phyloP scores from a whole-genome alignment of 2,113 vertebrate genomes.

The Caracal caracal region DNA sequence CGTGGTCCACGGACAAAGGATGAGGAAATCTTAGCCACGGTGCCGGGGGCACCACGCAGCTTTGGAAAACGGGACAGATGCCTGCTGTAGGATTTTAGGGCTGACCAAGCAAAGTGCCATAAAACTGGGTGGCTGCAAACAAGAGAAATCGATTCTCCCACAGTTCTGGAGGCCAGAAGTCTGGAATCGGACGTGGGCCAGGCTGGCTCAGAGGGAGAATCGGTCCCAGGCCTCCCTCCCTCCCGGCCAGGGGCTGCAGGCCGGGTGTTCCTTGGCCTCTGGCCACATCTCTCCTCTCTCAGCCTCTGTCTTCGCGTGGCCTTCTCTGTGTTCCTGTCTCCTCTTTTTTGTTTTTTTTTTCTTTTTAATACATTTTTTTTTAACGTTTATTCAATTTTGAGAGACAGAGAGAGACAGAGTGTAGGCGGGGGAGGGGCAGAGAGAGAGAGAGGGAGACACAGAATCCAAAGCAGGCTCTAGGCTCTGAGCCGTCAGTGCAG shows the following conservation, averaged over 20 bases:
- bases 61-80: not conserved
- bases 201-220: not conserved
- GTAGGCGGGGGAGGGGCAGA: too few species aligned
- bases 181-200: not conserved
- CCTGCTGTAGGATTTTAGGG: not conserved
- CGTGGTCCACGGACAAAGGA: not conserved
- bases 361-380: too few species aligned
- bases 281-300: not conserved
- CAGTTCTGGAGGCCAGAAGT: not conserved
- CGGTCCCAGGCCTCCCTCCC: too few species aligned
- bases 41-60: not conserved
- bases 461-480: too few species aligned
- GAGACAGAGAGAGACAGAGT: too few species aligned
- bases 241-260: not conserved
- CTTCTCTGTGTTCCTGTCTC: not conserved
- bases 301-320: fast-evolving
- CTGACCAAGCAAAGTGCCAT: not conserved
- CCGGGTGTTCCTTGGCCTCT: not conserved
- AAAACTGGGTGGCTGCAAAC: not conserved
- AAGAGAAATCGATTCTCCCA: not conserved
- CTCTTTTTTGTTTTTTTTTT: too few species aligned
- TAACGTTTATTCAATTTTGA: too few species aligned
- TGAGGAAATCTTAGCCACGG: too few species aligned
- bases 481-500: too few species aligned
- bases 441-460: too few species aligned